Base-by-base conservation (phyloP, 2,888 invertebrate species). In the Teleiodes luculella region DNA sequence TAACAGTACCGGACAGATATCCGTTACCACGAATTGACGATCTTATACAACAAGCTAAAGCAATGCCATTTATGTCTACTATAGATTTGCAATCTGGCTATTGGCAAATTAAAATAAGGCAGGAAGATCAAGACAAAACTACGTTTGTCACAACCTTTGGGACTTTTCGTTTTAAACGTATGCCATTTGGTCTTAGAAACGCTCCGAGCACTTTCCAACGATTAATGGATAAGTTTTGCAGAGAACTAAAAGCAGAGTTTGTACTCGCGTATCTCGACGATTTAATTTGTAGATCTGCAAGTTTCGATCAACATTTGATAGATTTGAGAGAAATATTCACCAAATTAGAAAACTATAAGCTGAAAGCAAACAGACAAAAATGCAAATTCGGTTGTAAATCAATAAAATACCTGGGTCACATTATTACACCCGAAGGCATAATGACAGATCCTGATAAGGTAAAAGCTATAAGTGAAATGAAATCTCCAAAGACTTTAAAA, bases 1-100 rank as follows among this genome's bases (percentile, higher is more conserved):
- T 65, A 8, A 65, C 62, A 0, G 53, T 52, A n/a, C 37, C 55
- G 46, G 53, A 56, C 65, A 24, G 64, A 59, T 80, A 77, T 37
- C 74, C n/a, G n/a, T n/a, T n/a, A n/a, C n/a, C n/a, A n/a, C n/a
- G n/a, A n/a, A n/a, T n/a, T n/a, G n/a, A n/a, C 73, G 76, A 48
- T 33, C 35, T 58, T 1, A 24, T 58, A n/a, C 60, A 60, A n/a
- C 33, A 57, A 47, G 55, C 60, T 0, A 58, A 57, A 18, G 50
- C 54, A 2, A 53, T 52, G 18, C 53, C 55, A 8, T 61, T 45
- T 35, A 61, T 59, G 61, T 43, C 57, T 10, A 61, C 73, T 0
- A 54, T 80, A 1, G 76, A 78, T 47, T 57, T 80, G 2, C 60
- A 62, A 16, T 55, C 69, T 3, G 76, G 77, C 0, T 80, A 77